Conservation (phyloP, 2,113 vertebrate genomes). For the Mobula birostris region DNA sequence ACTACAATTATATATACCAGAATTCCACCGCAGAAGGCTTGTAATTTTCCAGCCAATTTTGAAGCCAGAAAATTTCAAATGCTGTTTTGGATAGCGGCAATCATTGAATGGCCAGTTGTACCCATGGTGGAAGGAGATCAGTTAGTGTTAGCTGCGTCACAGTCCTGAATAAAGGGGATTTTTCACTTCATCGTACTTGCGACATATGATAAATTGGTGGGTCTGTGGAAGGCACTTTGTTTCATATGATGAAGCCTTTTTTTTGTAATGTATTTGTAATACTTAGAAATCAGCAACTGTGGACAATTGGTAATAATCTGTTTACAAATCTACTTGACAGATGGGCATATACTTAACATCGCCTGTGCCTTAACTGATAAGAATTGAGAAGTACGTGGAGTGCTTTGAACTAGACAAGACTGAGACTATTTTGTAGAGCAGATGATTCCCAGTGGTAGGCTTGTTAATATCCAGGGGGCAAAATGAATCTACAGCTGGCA, state of each 20-base stretch:
- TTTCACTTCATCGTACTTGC: conserved; percentile 13
- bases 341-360: background rate
- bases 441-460: background rate
- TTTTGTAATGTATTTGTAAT: background rate
- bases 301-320: background rate
- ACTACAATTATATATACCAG: background rate
- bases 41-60: background rate
- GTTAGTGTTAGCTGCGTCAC: background rate
- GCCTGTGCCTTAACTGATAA: conserved; percentile 2
- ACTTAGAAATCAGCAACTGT: background rate
- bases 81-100: background rate
- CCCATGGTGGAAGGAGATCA: background rate
- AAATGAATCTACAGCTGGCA: conserved; percentile 3
- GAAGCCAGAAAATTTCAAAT: background rate
- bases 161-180: background rate
- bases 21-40: background rate
- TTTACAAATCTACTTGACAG: background rate
- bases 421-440: conserved; percentile 7
- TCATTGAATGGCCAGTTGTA: background rate
- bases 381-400: background rate
- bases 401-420: background rate
- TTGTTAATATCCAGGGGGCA: conserved; percentile 24
- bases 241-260: background rate
- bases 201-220: background rate
- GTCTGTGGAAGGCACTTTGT: background rate